phyloP scores from a whole-genome alignment of 2,888 invertebrate genomes.

The Plusia festucae region DNA sequence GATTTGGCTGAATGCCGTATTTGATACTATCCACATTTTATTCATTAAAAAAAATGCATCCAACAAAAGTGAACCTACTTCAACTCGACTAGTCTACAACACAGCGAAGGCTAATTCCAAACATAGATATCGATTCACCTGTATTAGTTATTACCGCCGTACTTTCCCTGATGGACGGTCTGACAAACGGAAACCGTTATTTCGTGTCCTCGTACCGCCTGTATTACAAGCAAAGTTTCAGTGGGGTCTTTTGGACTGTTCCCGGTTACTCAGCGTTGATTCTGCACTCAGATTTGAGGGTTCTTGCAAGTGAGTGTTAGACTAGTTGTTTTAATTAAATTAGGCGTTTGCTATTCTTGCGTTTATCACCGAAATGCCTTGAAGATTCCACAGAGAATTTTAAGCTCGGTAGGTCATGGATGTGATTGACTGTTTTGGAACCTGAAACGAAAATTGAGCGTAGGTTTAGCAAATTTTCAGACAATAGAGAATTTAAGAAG shows the following conservation, averaged over 20 bases:
- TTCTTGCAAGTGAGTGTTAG: slow-evolving; percentile 28
- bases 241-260: neutral
- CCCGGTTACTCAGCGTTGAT: neutral
- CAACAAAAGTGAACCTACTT: slow-evolving; percentile 16
- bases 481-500: no score
- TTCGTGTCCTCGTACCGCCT: slow-evolving; percentile 11
- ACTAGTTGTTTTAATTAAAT: no score
- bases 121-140: slow-evolving; percentile 55
- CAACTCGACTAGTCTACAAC: neutral
- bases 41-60: neutral
- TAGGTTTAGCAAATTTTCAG: no score
- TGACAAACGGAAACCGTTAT: neutral
- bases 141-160: slow-evolving; percentile 53
- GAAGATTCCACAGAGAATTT: no score
- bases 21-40: no score
- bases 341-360: no score
- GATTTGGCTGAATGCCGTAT: no score
- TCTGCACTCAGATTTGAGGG: neutral
- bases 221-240: neutral
- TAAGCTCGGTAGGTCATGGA: no score
- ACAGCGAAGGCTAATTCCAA: slow-evolving; percentile 31
- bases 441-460: no score
- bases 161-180: slow-evolving; percentile 34
- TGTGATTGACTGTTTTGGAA: no score
- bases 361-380: no score